Evolutionary conservation across 1,140 invertebrate genomes (phyloP).

Genomic region (Spodoptera litura): DNA sequence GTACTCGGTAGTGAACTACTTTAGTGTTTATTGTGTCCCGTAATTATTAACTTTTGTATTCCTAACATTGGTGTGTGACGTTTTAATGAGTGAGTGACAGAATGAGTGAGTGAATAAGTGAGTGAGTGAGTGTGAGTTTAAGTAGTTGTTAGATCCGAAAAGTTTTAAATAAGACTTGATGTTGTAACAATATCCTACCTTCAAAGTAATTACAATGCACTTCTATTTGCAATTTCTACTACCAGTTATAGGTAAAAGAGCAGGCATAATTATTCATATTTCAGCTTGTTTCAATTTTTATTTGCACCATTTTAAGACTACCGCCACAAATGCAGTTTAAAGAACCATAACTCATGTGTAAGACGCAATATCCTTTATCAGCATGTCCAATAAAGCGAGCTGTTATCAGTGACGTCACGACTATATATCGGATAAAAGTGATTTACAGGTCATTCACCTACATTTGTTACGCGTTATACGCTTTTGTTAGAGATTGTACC

Average conservation of each 20-base stretch:
- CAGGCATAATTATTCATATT: no score
- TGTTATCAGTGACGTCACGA: slow-evolving; percentile 12
- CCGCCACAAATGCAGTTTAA: not conserved
- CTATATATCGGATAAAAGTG: not conserved
- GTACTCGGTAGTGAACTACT: not conserved
- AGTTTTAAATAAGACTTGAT: no score
- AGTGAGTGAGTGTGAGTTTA: no score
- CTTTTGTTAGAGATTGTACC: not conserved
- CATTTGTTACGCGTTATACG: not conserved
- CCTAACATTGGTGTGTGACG: not conserved
- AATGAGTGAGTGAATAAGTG: no score
- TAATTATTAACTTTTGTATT: not conserved
- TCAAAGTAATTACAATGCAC: no score
- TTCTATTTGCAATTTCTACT: no score
- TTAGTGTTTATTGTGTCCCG: slow-evolving; percentile 10
- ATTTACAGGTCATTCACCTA: slow-evolving; percentile 25
- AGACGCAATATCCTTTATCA: slow-evolving; percentile 25
- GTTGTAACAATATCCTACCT: no score
- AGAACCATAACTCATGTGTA: not conserved
- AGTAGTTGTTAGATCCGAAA: no score
- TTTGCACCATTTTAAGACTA: no score
- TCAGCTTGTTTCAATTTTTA: no score
- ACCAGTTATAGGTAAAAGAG: no score
- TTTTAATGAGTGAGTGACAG: no score
- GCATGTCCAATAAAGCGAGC: slow-evolving; percentile 6